Percentiles rank a stretch among this genome's conserved stretches.
Conservation (phyloP, 2,113 vertebrate genomes). For the Microtus pennsylvanicus region DNA sequence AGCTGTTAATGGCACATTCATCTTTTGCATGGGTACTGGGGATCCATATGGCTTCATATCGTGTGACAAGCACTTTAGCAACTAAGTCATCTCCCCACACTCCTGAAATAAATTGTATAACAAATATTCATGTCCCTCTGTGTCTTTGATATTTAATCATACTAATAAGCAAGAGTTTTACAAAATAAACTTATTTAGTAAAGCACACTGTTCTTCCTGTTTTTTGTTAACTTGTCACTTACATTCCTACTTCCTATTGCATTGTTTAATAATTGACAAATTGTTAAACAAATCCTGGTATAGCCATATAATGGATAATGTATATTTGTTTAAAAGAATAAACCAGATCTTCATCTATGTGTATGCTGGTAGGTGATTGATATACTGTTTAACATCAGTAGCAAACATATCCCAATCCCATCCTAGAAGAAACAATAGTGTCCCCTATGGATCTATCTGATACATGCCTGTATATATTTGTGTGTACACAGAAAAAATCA, state of each 20-base stretch:
- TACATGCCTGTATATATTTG: not conserved
- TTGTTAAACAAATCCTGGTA: constrained; percentile 24
- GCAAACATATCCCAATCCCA: not conserved
- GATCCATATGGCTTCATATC: not conserved
- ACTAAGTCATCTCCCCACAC: not conserved
- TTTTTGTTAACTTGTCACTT: constrained; percentile 42
- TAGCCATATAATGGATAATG: not conserved
- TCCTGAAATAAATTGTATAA: not conserved
- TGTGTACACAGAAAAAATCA: not conserved
- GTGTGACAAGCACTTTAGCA: not conserved
- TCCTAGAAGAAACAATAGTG: not conserved
- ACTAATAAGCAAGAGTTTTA: not conserved
- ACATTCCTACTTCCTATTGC: not conserved
- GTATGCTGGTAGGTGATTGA: not conserved
- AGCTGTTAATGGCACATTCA: not conserved
- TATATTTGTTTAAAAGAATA: constrained; percentile 13
- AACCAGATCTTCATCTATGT: not conserved
- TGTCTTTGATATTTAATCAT: constrained; percentile 35
- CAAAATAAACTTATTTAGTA: not conserved
- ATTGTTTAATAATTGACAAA: not conserved
- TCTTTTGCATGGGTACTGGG: not conserved
- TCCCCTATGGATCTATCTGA: not conserved
- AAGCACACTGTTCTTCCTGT: not conserved
- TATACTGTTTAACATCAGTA: not conserved
- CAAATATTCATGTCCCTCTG: not conserved